Conservation (phyloP, 2,113 vertebrate genomes). For the Danionella cerebrum region DNA sequence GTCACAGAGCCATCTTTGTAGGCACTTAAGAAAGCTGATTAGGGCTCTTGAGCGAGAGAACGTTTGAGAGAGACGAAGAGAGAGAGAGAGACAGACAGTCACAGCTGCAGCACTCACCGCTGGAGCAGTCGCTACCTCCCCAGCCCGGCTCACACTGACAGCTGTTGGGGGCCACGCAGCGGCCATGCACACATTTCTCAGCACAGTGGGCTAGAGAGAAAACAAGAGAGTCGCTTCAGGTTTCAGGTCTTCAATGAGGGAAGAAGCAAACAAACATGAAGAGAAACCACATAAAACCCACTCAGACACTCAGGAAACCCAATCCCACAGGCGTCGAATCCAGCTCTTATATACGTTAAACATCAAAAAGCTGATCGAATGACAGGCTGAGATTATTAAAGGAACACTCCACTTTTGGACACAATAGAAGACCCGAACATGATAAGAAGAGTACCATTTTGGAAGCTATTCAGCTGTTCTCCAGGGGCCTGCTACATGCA, state of each 20-base stretch:
- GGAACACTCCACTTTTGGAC: no score
- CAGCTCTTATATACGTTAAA: not conserved
- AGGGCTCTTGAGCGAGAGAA: not conserved
- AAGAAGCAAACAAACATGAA: conserved; percentile 25
- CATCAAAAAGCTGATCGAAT: no score
- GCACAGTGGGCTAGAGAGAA: conserved; percentile 79
- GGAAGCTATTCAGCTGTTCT: no score
- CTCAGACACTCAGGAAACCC: not conserved
- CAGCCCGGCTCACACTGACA: conserved; percentile 98
- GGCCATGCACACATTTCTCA: conserved; percentile 93
- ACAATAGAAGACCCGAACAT: no score
- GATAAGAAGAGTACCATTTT: no score
- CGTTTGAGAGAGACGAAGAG: conserved; percentile 10
- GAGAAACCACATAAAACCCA: not conserved
- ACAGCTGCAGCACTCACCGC: conserved; percentile 83
- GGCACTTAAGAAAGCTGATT: not conserved
- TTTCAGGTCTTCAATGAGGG: conserved; percentile 28
- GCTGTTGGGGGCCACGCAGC: conserved; percentile 93
- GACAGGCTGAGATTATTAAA: no score
- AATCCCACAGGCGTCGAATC: not conserved
- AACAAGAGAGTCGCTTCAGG: conserved; percentile 49
- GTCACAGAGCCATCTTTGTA: not conserved
- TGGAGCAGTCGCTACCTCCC: conserved; percentile 95
- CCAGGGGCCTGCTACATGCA: no score
- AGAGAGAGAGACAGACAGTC: conserved; percentile 11